Conservation (phyloP, 2,888 invertebrate genomes). For the Euproctis similis region DNA sequence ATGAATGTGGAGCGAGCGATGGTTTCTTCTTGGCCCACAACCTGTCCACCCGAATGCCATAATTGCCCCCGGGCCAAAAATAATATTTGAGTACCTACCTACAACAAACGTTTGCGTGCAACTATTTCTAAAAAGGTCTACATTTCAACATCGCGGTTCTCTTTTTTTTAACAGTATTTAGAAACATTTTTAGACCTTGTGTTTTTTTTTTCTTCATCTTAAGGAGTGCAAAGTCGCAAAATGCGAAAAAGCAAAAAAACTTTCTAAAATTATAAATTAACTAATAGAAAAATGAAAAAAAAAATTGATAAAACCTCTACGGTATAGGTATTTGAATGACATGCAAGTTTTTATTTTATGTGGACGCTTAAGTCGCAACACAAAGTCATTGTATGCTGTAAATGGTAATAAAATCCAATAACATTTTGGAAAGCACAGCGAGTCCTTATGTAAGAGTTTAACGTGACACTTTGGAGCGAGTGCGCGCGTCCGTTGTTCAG, state of each 20-base stretch:
- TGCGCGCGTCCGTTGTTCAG: slow-evolving; percentile 52
- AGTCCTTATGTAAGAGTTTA: slow-evolving; percentile 74
- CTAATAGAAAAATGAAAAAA: too few relatives aligned
- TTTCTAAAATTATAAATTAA: slow-evolving; percentile 21
- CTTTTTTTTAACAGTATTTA: too few relatives aligned
- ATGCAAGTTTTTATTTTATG: slow-evolving; percentile 49
- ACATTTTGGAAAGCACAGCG: slow-evolving; percentile 71
- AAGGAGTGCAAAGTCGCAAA: slow-evolving; percentile 15
- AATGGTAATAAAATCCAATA: slow-evolving; percentile 55
- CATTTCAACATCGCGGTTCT: slow-evolving; percentile 13
- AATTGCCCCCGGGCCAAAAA: slow-evolving; percentile 42
- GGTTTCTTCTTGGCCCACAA: slow-evolving; percentile 59
- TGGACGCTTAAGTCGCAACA: slow-evolving; percentile 32
- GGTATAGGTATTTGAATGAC: too few relatives aligned
- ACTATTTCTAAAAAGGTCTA: slow-evolving; percentile 20
- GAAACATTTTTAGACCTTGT: slow-evolving; percentile 9
- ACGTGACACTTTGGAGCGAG: slow-evolving; percentile 62
- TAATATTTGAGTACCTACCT: slow-evolving; percentile 28
- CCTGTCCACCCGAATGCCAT: slow-evolving; percentile 45
- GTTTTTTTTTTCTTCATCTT: slow-evolving; percentile 13
- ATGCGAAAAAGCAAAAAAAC: neutral
- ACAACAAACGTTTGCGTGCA: slow-evolving; percentile 15
- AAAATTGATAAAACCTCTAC: too few relatives aligned
- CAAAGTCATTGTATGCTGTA: slow-evolving; percentile 48
- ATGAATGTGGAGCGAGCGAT: slow-evolving; percentile 63